phyloP scores from a whole-genome alignment of 2,797 vertebrate genomes.

The Centropyge bicolor region DNA sequence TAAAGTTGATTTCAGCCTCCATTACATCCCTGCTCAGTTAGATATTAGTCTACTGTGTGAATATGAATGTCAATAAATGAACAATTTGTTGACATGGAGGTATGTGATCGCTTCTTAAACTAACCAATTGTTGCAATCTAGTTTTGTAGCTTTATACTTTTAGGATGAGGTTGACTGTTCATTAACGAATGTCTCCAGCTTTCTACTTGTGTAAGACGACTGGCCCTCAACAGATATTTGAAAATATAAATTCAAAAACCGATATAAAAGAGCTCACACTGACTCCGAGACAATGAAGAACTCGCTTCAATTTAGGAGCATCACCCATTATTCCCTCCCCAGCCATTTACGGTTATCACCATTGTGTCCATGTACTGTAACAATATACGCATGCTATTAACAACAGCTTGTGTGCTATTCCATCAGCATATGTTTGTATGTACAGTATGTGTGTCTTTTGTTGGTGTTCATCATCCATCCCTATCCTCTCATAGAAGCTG shows the following conservation, averaged over 20 bases:
- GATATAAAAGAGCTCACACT: not conserved
- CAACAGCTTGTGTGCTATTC: conserved; percentile 53
- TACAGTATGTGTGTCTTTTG: conserved; percentile 56
- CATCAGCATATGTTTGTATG: conserved; percentile 52
- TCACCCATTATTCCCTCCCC: conserved; percentile 24
- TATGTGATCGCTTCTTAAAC: conserved; percentile 15
- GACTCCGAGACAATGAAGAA: conserved; percentile 13
- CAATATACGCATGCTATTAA: conserved; percentile 54
- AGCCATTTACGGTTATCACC: conserved; percentile 36
- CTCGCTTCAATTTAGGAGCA: conserved; percentile 9
- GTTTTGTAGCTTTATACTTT: conserved; percentile 2
- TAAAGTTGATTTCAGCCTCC: conserved; percentile 2
- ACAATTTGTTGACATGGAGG: conserved; percentile 24
- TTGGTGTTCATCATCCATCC: conserved; percentile 80
- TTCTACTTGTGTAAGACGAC: not conserved
- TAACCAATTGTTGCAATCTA: conserved; percentile 25
- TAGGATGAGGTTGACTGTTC: not conserved
- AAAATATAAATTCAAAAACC: conserved; percentile 1
- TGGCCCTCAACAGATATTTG: not conserved
- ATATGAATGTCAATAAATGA: conserved; percentile 19
- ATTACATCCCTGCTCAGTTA: conserved; percentile 27
- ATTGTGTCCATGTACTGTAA: conserved; percentile 30
- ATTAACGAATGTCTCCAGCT: conserved; percentile 32
- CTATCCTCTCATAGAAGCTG: conserved; percentile 85
- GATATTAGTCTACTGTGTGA: conserved; percentile 1